Conservation (phyloP, 2,888 invertebrate species). For the Cephus sareptanus region DNA sequence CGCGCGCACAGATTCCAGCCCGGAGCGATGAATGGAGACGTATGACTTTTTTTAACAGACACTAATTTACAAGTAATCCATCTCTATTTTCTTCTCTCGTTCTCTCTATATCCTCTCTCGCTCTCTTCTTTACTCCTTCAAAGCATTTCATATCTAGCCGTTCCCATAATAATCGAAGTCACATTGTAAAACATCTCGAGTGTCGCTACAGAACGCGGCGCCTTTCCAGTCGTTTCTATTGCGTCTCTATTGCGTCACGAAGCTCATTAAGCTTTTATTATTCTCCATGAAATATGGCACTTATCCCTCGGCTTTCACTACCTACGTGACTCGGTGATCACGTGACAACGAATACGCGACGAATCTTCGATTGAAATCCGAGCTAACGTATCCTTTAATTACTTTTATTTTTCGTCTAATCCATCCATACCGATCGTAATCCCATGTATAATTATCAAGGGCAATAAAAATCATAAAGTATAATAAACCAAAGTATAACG, state of each 20-base stretch:
- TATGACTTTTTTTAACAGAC: constrained; percentile 4
- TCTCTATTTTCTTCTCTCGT: not conserved
- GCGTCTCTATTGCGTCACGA: constrained; percentile 42
- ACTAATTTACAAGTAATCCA: not conserved
- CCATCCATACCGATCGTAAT: not conserved
- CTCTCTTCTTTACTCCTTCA: not conserved
- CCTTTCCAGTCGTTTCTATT: constrained; percentile 26
- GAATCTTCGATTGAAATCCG: constrained; percentile 38
- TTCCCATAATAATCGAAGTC: not conserved
- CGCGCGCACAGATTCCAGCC: not conserved
- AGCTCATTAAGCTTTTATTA: constrained; percentile 49
- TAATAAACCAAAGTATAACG: not conserved
- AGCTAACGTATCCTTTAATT: constrained; percentile 28
- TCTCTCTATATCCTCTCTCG: not conserved
- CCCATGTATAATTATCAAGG: not conserved
- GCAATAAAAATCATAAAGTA: not conserved
- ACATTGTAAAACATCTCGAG: not conserved
- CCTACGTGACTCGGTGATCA: constrained; percentile 31
- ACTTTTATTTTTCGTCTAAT: not conserved
- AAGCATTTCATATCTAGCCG: not conserved
- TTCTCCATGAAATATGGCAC: constrained; percentile 46
- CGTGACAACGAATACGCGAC: constrained; percentile 28
- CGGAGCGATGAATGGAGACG: not conserved
- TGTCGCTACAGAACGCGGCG: not conserved
- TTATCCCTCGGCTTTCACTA: constrained; percentile 45